These are phyloP conservation scores for Isichthys henryi DNA, from an alignment of 2,113 vertebrate species.

Conservation along the genomic window DNA sequence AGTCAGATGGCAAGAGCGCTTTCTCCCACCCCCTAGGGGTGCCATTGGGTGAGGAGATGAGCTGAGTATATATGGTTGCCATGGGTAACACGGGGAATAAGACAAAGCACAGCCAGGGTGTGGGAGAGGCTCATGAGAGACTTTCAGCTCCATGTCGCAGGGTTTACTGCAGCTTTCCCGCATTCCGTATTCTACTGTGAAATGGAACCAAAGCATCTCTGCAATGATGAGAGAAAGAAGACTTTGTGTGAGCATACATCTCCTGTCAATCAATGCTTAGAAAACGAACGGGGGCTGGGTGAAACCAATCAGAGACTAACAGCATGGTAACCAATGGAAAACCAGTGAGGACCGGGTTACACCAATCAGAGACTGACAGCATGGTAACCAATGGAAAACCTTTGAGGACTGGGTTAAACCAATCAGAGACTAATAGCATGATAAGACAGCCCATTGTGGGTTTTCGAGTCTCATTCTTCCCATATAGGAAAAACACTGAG, in stretches of 20 bases:
- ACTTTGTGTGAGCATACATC: background rate
- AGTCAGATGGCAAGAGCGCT: conserved; percentile 10
- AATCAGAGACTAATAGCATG: background rate
- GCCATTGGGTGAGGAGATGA: conserved; percentile 19
- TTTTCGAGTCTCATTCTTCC: background rate
- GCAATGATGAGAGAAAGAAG: background rate
- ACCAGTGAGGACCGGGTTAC: background rate
- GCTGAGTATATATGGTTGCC: conserved; percentile 47
- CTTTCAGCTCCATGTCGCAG: conserved; percentile 6
- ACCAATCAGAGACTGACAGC: background rate
- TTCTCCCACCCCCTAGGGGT: background rate
- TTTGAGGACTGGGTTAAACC: background rate
- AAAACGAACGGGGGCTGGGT: background rate
- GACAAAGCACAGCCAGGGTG: background rate
- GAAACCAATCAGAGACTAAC: background rate
- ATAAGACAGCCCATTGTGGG: background rate
- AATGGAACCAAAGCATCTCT: background rate
- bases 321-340: background rate
- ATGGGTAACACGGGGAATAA: conserved; percentile 44
- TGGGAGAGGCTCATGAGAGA: conserved; percentile 14
- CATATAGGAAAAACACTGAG: background rate
- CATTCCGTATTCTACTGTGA: background rate
- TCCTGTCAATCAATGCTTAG: background rate
- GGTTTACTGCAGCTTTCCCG: conserved; percentile 19
- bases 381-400: background rate